phyloP scores from a whole-genome alignment of 2,797 vertebrate genomes.

The Peromyscus attwateri region DNA sequence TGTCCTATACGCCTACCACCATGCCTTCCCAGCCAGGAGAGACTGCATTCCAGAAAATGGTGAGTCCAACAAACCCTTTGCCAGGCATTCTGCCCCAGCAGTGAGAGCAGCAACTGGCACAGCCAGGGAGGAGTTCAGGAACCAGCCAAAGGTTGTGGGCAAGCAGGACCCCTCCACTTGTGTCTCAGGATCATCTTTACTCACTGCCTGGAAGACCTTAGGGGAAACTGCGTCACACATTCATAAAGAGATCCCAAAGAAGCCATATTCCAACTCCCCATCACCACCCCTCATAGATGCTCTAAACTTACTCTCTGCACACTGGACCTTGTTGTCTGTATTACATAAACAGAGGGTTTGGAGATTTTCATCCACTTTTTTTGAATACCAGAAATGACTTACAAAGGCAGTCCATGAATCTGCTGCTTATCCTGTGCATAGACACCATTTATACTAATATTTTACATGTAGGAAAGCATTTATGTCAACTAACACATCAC shows the following conservation, averaged over 20 bases:
- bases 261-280: background rate
- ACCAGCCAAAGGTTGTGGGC: constrained; percentile 35
- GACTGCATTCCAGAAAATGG: background rate
- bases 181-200: background rate
- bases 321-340: background rate
- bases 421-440: background rate
- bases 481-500: background rate
- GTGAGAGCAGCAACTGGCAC: background rate
- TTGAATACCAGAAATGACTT: background rate
- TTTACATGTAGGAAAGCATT: background rate
- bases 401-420: background rate
- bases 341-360: background rate
- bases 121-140: background rate
- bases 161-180: background rate
- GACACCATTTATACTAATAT: background rate
- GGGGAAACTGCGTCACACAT: background rate
- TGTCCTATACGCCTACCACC: background rate
- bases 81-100: background rate
- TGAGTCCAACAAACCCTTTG: background rate
- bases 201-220: background rate
- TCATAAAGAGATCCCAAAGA: background rate
- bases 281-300: too few species aligned
- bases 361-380: background rate
- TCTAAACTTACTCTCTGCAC: background rate
- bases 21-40: background rate